Percentiles rank a stretch among this genome's conserved stretches.
phyloP scores from a whole-genome alignment of 2,113 vertebrate species.

The Pachypanchax playfairii region DNA sequence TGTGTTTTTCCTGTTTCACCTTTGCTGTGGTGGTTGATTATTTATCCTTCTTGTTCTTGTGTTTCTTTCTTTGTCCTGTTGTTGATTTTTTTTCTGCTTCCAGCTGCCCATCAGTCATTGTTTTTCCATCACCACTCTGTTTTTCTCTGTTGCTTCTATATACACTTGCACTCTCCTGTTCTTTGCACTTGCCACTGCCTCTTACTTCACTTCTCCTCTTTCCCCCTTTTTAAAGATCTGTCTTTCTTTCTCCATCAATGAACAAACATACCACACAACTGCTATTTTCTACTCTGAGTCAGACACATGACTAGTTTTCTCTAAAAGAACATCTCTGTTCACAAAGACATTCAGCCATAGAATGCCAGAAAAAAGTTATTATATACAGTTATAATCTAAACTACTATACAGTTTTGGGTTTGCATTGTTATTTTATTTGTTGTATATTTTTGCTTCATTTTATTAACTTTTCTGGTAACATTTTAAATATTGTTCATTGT shows the following conservation, averaged over 20 bases:
- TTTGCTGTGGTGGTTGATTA: constrained; percentile 12
- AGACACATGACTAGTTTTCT: background rate
- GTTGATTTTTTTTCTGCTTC: constrained; percentile 12
- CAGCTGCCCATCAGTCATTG: constrained; percentile 19
- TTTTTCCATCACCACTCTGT: constrained; percentile 10
- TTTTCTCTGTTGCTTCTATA: constrained; percentile 21
- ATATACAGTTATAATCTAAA: background rate
- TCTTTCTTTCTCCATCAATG: constrained; percentile 11
- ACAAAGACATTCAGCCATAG: constrained; percentile 12
- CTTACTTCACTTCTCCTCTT: constrained; percentile 1
- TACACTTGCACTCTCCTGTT: constrained; percentile 15
- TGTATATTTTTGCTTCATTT: background rate
- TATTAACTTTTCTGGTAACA: no score
- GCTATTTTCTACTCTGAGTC: background rate
- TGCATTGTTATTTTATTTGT: background rate
- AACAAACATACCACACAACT: background rate
- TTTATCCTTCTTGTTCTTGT: constrained; percentile 12
- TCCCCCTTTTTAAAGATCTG: constrained; percentile 6
- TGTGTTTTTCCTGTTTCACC: background rate
- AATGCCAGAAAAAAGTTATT: background rate
- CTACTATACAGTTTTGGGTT: no score
- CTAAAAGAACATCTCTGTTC: constrained; percentile 30
- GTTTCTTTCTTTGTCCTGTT: background rate
- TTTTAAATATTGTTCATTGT: no score
- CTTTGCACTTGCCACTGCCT: constrained; percentile 11